A percentile compares a stretch with the other conserved stretches of the same genome.
phyloP scores from a whole-genome alignment of 2,888 invertebrate genomes.

The Dilophus febrilis region DNA sequence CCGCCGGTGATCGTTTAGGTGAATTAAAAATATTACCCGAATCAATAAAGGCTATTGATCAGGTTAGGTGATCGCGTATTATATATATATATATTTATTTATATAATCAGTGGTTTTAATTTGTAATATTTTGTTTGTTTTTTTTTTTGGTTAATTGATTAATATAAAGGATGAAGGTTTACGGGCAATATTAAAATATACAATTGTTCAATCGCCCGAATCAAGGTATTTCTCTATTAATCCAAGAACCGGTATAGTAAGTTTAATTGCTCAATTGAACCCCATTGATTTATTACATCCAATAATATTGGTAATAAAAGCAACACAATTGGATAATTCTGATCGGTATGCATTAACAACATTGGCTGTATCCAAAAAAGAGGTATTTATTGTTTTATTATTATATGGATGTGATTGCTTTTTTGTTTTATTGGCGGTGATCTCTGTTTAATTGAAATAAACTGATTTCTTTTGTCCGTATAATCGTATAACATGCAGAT shows the following conservation, averaged over 20 bases:
- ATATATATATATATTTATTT: neutral
- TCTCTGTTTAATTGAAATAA: too few species aligned
- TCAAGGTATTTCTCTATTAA: constrained; percentile 29
- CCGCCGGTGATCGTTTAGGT: constrained; percentile 35
- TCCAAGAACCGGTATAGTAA: constrained; percentile 25
- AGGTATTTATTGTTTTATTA: too few species aligned
- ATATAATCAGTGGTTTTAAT: too few species aligned
- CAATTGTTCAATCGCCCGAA: constrained; percentile 27
- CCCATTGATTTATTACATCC: constrained; percentile 43
- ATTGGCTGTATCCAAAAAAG: constrained; percentile 29
- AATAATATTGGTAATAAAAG: constrained; percentile 66
- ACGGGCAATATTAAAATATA: constrained; percentile 28
- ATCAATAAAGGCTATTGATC: constrained; percentile 61
- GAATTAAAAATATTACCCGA: constrained; percentile 50
- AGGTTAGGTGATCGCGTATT: constrained; percentile 28
- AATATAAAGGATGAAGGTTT: constrained; percentile 29
- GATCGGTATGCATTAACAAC: constrained; percentile 79
- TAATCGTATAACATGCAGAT: too few species aligned
- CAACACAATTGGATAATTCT: constrained; percentile 67
- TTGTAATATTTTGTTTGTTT: neutral
- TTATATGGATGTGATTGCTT: too few species aligned
- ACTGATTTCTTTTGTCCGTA: too few species aligned
- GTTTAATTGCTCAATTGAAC: constrained; percentile 23
- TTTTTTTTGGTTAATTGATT: neutral
- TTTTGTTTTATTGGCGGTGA: too few species aligned